Base-by-base conservation (phyloP, 2,113 vertebrate genomes). In the Paraplagusia blochii region DNA sequence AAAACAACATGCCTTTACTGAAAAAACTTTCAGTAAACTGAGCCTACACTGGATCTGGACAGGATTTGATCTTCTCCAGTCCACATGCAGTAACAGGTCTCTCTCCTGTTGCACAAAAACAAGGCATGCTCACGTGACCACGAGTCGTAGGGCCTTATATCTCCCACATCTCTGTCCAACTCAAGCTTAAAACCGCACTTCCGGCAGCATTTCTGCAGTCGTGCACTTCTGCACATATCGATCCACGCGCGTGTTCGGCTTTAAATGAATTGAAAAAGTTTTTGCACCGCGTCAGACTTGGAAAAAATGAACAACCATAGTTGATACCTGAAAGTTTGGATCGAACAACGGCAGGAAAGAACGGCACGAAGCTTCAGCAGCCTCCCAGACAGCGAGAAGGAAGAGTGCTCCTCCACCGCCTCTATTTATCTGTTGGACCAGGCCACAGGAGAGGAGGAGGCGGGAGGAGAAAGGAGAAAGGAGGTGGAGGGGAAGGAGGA, bases 371-470 rank as follows among this genome's bases (percentile, higher is more conserved):
- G 53, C 14, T 33, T n/a, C 7, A 0, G 35, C 5, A 16, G 45
- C 55, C 53, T 65, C 55, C 12, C 8, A 29, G 17, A 57, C 67
- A 56, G 44, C 17, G 72, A 58, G 68, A 56, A 79, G 82, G 35
- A 15, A 12, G 74, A 81, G 1, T 1, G 0, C 0, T 0, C 9
- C 1, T 1, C 43, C 17, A 43, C 33, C 36, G 3, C 68, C 46
- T 36, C 58, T 69, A 79, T 90, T 90, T 91, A 91, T 85, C 2
- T 8, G 0, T 10, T 9, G 16, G 1, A 12, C 1, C 14, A 13
- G 6, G 48, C 1, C 0, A 14, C 3, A 73, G 77, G 69, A 74
- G 19, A 14, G 42, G 42, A 12, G 40, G 22, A 13, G 14, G 33
- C 3, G 22, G 2, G 22, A 6, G 6, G 22, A 2, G 22, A 29